Evolutionary conservation across 2,797 vertebrate genomes (phyloP).

Genomic region (Lacerta agilis): DNA sequence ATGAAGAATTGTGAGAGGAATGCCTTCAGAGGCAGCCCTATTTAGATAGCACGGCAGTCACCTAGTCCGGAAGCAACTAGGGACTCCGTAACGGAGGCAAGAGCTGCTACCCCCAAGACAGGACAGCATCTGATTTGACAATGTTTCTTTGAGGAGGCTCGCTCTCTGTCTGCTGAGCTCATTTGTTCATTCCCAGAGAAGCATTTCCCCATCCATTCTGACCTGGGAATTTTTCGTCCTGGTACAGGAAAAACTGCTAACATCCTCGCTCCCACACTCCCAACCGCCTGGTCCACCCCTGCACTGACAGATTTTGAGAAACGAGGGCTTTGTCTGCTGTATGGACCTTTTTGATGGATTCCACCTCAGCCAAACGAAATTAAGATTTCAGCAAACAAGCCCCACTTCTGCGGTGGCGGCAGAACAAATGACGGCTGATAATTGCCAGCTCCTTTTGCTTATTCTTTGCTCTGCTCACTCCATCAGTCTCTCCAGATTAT

Average conservation of each 20-base stretch:
- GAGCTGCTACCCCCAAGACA: no score
- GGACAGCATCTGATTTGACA: no score
- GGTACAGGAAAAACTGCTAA: conserved; percentile 43
- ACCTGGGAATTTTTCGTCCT: background rate
- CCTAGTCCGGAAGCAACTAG: no score
- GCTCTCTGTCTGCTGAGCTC: background rate
- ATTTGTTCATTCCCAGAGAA: background rate
- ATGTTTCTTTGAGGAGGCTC: background rate
- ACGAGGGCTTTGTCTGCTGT: conserved; percentile 56
- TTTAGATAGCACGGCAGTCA: no score
- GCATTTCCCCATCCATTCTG: background rate
- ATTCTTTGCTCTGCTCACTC: conserved; percentile 76
- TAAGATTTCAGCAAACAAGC: conserved; percentile 78
- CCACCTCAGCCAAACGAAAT: conserved; percentile 73
- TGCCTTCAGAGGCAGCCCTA: no score
- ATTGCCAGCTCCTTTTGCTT: conserved; percentile 76
- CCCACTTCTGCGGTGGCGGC: conserved; percentile 55
- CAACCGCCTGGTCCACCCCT: no score
- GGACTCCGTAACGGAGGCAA: no score
- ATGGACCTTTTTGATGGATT: conserved; percentile 70
- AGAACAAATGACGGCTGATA: conserved; percentile 77
- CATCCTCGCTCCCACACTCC: background rate
- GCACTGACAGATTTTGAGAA: conserved; percentile 41
- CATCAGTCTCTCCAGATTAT: conserved; percentile 79
- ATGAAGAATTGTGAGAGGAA: no score